Conservation (phyloP, 2,797 vertebrate genomes). For the Rhyacichthys aspro region DNA sequence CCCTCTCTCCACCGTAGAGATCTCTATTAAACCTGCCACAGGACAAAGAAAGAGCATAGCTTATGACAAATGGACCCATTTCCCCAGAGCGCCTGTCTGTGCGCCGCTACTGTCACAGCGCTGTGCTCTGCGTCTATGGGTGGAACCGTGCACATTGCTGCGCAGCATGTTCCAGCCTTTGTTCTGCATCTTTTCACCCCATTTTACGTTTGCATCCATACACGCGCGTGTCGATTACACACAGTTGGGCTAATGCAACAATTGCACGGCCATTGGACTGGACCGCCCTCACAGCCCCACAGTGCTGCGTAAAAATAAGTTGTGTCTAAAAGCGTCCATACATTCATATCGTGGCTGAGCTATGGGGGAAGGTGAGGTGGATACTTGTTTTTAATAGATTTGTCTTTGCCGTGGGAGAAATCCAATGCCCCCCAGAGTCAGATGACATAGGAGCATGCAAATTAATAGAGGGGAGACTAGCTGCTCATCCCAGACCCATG, state of each 20-base stretch:
- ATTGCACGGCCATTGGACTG: constrained; percentile 61
- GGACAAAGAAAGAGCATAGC: constrained; percentile 53
- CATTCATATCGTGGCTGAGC: constrained; percentile 77
- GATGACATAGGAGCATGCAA: constrained; percentile 75
- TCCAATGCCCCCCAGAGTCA: constrained; percentile 61
- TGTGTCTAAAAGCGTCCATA: constrained; percentile 81
- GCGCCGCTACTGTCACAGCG: constrained; percentile 4
- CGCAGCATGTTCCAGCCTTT: constrained; percentile 70
- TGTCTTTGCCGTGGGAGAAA: constrained; percentile 67
- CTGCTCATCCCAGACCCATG: constrained; percentile 65
- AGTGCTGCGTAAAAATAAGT: constrained; percentile 82
- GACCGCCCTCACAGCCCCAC: constrained; percentile 56
- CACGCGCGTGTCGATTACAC: constrained; percentile 44
- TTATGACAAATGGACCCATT: constrained; percentile 17
- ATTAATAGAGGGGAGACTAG: constrained; percentile 55
- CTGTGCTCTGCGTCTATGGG: constrained; percentile 58
- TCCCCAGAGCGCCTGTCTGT: background rate
- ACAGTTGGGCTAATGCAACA: constrained; percentile 37
- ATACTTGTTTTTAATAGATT: constrained; percentile 76
- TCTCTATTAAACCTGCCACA: constrained; percentile 89
- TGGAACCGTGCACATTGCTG: constrained; percentile 71
- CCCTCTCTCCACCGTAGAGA: constrained; percentile 94
- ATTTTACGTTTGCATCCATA: constrained; percentile 35
- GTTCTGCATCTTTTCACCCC: constrained; percentile 69
- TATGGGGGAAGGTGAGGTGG: constrained; percentile 29